These are phyloP conservation scores for Electrona antarctica DNA, from an alignment of 2,113 vertebrate species.

Conservation along the genomic window DNA sequence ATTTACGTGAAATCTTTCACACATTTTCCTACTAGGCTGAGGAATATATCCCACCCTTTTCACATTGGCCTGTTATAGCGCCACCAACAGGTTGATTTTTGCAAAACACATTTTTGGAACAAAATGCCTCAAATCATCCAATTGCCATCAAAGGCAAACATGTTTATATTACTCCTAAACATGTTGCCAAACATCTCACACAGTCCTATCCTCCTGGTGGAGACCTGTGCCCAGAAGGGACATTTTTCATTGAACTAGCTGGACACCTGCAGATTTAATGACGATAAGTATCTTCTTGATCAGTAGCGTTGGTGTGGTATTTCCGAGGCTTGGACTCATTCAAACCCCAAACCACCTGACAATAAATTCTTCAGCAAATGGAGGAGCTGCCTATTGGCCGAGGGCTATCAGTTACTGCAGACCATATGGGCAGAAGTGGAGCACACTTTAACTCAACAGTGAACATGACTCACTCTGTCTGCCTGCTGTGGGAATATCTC, in stretches of 20 bases:
- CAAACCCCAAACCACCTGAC: conserved; percentile 64
- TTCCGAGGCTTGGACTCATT: conserved; percentile 60
- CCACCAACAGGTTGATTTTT: no score
- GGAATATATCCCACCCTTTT: no score
- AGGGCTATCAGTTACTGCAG: conserved; percentile 51
- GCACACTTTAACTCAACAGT: conserved; percentile 41
- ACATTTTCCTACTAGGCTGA: no score
- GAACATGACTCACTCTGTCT: conserved; percentile 34
- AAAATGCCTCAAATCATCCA: no score
- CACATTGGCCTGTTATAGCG: no score
- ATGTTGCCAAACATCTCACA: no score
- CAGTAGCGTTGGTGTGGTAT: conserved; percentile 55
- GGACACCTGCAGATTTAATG: conserved; percentile 70
- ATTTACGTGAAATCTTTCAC: no score
- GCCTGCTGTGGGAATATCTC: conserved; percentile 39
- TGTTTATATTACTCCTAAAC: no score
- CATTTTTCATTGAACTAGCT: conserved; percentile 25
- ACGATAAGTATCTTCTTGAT: conserved; percentile 53
- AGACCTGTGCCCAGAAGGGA: no score
- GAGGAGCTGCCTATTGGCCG: conserved; percentile 49
- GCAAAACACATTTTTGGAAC: no score
- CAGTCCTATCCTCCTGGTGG: no score
- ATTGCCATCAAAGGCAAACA: no score
- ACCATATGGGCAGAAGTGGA: conserved; percentile 50
- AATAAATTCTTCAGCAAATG: conserved; percentile 63